phyloP scores from a whole-genome alignment of 2,113 vertebrate species.

The Polypterus bichir region DNA sequence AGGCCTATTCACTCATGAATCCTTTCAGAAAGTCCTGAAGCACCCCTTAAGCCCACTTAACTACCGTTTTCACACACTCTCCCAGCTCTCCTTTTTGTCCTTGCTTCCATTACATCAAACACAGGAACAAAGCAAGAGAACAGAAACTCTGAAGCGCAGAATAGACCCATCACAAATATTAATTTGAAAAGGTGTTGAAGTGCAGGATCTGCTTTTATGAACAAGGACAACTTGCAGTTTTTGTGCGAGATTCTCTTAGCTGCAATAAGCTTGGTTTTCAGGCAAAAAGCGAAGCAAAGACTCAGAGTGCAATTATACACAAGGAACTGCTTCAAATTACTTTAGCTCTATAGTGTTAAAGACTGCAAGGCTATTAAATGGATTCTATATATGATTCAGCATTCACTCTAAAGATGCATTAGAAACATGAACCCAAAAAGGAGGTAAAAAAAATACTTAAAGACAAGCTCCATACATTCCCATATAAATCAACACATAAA shows the following conservation, averaged over 20 bases:
- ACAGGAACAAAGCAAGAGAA: constrained; percentile 98
- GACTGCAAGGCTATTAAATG: constrained; percentile 80
- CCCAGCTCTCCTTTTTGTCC: constrained; percentile 98
- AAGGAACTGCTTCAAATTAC: constrained; percentile 82
- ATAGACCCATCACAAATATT: constrained; percentile 99
- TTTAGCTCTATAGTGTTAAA: constrained; percentile 78
- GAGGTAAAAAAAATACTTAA: constrained; percentile 37
- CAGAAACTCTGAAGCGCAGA: constrained; percentile 96
- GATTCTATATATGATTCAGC: constrained; percentile 71
- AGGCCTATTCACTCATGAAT: constrained; percentile 89
- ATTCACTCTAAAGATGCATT: constrained; percentile 70
- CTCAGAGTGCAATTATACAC: constrained; percentile 97
- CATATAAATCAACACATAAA: constrained; percentile 11
- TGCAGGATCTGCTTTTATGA: constrained; percentile 99
- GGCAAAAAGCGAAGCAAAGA: constrained; percentile 93
- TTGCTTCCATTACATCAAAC: constrained; percentile 99
- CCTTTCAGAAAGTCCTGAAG: constrained; percentile 99
- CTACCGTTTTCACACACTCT: constrained; percentile 99
- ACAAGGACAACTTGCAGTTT: constrained; percentile 99
- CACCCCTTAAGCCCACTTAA: constrained; percentile 99
- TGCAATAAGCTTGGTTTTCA: constrained; percentile 99
- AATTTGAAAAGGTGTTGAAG: constrained; percentile 99
- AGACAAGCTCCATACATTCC: constrained; percentile 13
- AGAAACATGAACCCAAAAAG: constrained; percentile 58
- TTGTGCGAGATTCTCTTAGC: constrained; percentile 88